Conservation (phyloP, 2,113 vertebrate species). For the cat (Felis catus) region DNA sequence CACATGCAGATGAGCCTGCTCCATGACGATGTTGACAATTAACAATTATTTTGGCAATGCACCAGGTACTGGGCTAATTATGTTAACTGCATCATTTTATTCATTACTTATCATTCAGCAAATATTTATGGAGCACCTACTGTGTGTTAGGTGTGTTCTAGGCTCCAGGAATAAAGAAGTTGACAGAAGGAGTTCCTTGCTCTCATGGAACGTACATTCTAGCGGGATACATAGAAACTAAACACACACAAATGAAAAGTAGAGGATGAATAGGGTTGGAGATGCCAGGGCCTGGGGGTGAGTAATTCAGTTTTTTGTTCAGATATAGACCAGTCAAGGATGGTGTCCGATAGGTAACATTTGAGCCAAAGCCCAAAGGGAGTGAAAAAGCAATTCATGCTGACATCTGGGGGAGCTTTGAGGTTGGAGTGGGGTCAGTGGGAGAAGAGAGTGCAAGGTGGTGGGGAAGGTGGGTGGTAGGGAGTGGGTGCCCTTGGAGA, state of each 20-base stretch:
- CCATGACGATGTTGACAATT: neutral
- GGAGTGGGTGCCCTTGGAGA: neutral
- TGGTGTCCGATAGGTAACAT: neutral
- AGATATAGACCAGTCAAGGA: neutral
- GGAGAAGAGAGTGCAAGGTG: no score
- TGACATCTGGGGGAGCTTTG: neutral
- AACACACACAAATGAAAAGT: neutral
- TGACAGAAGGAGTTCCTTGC: neutral
- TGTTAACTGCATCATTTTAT: slow-evolving; percentile 2
- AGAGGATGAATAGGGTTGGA: rapidly evolving
- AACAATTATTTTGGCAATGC: neutral
- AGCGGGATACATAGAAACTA: neutral
- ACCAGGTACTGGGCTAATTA: slow-evolving; percentile 27
- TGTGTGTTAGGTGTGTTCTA: neutral
- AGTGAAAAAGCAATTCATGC: neutral
- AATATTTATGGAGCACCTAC: slow-evolving; percentile 39
- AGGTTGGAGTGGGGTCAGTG: neutral
- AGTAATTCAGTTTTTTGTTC: neutral
- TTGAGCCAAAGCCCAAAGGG: neutral
- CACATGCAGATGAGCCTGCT: neutral
- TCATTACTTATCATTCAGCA: slow-evolving; percentile 40
- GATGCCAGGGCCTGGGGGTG: no score
- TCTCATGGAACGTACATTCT: neutral
- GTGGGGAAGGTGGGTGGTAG: no score
- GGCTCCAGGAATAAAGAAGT: neutral